A percentile compares a stretch with the other conserved stretches of the same genome.
These are phyloP conservation scores for Leptinotarsa juncta DNA, from an alignment of 2,888 invertebrate species.

Conservation along the genomic window DNA sequence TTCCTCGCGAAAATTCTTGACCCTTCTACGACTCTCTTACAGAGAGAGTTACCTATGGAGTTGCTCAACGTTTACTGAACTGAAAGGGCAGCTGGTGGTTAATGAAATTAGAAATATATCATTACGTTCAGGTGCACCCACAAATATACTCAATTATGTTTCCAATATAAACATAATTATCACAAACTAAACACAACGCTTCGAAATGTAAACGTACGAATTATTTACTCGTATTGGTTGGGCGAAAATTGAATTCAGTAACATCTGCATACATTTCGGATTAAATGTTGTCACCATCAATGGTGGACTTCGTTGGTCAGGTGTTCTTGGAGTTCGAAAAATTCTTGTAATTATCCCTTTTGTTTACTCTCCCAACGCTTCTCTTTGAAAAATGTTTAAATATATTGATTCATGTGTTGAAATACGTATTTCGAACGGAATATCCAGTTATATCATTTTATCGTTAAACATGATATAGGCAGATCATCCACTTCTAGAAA, in stretches of 20 bases:
- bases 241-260: not conserved
- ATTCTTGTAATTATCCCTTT: not conserved
- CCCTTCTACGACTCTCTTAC: no score
- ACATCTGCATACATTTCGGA: not conserved
- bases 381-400: not conserved
- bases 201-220: not conserved
- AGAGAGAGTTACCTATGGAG: no score
- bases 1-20: no score
- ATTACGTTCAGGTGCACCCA: no score
- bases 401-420: not conserved
- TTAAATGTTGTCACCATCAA: no score
- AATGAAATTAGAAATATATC: no score
- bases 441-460: not conserved
- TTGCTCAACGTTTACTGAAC: no score
- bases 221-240: not conserved
- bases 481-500: not conserved
- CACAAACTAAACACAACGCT: constrained; percentile 1
- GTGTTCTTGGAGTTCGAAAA: not conserved
- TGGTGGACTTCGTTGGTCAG: not conserved
- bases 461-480: not conserved
- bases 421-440: not conserved
- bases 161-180: not conserved
- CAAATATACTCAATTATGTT: not conserved
- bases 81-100: no score
- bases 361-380: not conserved